phyloP scores from a whole-genome alignment of 2,797 vertebrate genomes.

The Fistularia tabacaria region DNA sequence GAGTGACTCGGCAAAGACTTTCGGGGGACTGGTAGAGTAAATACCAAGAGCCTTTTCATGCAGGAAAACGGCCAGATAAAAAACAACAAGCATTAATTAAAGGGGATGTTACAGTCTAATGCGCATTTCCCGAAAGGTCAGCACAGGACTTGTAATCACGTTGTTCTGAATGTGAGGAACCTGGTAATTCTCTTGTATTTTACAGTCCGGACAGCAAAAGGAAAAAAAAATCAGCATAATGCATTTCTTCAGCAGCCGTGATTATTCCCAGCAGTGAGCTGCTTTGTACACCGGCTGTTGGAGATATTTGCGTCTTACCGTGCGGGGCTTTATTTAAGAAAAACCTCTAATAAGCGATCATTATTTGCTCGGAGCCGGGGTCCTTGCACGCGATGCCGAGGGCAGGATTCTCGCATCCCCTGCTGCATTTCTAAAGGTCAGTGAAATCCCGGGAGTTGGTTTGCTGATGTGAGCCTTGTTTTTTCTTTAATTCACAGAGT shows the following conservation, averaged over 20 bases:
- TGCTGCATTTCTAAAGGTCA: conserved; percentile 61
- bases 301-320: no score
- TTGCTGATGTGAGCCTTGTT: conserved; percentile 35
- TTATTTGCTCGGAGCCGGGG: conserved; percentile 19
- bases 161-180: no score
- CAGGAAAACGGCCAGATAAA: no score
- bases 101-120: no score
- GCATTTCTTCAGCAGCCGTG: neutral
- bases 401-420: conserved; percentile 23
- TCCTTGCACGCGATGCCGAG: conserved; percentile 42
- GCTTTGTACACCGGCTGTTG: no score
- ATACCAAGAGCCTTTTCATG: no score
- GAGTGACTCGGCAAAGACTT: no score
- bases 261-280: neutral
- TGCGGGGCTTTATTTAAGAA: conserved; percentile 1
- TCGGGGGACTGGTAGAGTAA: no score
- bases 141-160: no score
- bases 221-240: neutral
- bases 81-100: no score
- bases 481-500: conserved; percentile 30
- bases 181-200: neutral
- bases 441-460: conserved; percentile 40
- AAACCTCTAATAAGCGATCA: conserved; percentile 8
- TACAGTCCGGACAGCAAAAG: neutral
- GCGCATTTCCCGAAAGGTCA: no score